Conservation (phyloP, 2,113 vertebrate species). For the Muscicapa adusta region DNA sequence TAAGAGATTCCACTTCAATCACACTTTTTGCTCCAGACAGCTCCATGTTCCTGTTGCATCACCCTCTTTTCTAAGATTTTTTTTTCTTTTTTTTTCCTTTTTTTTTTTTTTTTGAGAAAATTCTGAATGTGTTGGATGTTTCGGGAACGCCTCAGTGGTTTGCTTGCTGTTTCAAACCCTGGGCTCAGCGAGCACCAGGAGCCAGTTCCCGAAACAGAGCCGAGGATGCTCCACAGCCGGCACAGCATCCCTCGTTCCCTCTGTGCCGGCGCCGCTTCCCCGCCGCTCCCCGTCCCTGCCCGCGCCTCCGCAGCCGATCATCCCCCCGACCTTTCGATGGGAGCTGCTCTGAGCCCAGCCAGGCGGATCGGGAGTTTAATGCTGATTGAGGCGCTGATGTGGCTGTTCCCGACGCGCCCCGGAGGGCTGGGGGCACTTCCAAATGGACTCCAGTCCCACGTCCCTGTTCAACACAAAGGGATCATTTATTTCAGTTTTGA, state of each 20-base stretch:
- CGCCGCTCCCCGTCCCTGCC: not conserved
- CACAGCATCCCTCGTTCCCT: fast-evolving
- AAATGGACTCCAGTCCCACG: not conserved
- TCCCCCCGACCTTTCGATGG: slow-evolving; percentile 3
- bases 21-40: not conserved
- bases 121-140: not conserved
- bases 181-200: not conserved
- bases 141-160: not conserved
- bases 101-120: not conserved
- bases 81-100: too few species aligned
- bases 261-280: fast-evolving
- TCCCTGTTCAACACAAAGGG: not conserved
- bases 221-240: not conserved
- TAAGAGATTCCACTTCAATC: not conserved
- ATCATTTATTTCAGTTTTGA: slow-evolving; percentile 17
- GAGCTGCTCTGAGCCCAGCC: not conserved
- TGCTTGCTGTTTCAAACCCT: not conserved
- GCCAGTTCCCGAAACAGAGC: fast-evolving
- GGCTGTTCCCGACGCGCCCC: not conserved
- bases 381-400: slow-evolving; percentile 36
- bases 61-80: not conserved
- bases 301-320: not conserved
- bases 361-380: slow-evolving; percentile 3
- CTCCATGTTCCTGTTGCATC: not conserved
- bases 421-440: not conserved